Evolutionary conservation across 2,113 vertebrate genomes (phyloP).

Genomic region (Corythaeola cristata): DNA sequence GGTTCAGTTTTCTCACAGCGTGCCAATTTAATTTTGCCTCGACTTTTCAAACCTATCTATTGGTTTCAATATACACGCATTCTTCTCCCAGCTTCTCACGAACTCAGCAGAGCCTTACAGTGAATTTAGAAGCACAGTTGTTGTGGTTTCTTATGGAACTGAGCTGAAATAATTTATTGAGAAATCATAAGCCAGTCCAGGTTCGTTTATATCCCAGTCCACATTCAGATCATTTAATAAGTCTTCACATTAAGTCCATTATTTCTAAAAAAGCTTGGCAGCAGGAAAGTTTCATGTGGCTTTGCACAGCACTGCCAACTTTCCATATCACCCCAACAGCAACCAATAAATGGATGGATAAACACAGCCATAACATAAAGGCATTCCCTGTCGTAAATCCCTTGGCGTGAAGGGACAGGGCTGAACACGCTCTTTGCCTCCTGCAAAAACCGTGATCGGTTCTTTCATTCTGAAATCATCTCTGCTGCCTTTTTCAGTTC

Average conservation of each 20-base stretch:
- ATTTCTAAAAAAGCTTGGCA: neutral
- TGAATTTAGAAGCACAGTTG: neutral
- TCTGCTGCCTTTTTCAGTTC: neutral
- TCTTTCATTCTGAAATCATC: neutral
- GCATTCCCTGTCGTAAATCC: neutral
- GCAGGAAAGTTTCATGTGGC: neutral
- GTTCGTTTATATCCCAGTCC: neutral
- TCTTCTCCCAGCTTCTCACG: neutral
- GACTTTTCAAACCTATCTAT: neutral
- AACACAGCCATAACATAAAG: neutral
- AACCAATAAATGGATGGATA: neutral
- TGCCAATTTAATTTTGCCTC: neutral
- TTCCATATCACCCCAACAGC: neutral
- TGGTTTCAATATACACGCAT: neutral
- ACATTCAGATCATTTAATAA: neutral
- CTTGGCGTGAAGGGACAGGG: neutral
- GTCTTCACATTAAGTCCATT: neutral
- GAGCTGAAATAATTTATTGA: neutral
- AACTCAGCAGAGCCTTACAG: neutral
- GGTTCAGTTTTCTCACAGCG: neutral
- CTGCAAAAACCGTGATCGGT: rapidly evolving
- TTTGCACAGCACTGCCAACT: neutral
- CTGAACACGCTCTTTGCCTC: neutral
- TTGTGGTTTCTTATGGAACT: neutral
- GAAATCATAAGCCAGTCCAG: neutral